Conservation (phyloP, 1,140 invertebrate species). For the Drosophila azteca region DNA sequence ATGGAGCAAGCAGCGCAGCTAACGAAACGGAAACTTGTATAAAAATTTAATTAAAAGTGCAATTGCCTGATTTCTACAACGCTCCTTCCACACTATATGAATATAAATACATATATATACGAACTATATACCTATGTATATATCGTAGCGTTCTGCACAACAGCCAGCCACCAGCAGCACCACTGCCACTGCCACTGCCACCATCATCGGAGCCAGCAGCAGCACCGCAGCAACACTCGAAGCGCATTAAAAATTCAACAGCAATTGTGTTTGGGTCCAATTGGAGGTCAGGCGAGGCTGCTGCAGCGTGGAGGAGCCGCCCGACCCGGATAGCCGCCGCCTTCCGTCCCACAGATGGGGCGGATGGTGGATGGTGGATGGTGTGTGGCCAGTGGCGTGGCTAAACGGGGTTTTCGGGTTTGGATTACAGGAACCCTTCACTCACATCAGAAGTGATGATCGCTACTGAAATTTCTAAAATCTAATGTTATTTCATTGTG, state of each 20-base stretch:
- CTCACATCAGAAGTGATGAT: too few relatives aligned
- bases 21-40: conserved; percentile 44
- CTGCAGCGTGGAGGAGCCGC: too few relatives aligned
- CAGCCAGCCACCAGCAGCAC: background rate
- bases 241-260: conserved; percentile 68
- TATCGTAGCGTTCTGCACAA: conserved; percentile 1
- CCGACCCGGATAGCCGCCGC: background rate
- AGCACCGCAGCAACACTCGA: conserved; percentile 42
- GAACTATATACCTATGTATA: too few relatives aligned
- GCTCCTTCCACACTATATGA: background rate
- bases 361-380: too few relatives aligned
- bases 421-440: too few relatives aligned
- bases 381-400: conserved; percentile 20
- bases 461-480: background rate
- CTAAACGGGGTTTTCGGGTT: background rate
- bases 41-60: conserved; percentile 72
- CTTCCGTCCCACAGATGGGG: background rate
- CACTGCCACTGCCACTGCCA: too few relatives aligned
- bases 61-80: conserved; percentile 57
- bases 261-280: conserved; percentile 66
- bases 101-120: too few relatives aligned
- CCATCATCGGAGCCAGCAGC: background rate
- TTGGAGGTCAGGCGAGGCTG: conserved; percentile 56
- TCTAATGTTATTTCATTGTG: too few relatives aligned
- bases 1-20: conserved; percentile 4